Conservation (phyloP, 2,113 vertebrate genomes). For the Fregetta grallaria region DNA sequence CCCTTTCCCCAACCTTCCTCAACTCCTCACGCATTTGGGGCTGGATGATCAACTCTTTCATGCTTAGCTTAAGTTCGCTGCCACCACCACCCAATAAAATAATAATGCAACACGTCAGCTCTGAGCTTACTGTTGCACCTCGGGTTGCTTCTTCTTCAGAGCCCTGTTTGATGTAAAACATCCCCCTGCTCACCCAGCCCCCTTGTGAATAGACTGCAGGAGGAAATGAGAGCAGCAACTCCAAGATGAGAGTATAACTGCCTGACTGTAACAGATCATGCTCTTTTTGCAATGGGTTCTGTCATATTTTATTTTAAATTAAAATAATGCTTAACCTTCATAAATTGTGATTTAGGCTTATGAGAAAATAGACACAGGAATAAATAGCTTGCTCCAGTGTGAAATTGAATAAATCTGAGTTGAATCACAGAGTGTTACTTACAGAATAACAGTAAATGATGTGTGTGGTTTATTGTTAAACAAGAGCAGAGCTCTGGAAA, state of each 20-base stretch:
- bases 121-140: not conserved
- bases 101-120: not conserved
- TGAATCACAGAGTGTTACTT: slow-evolving; percentile 30
- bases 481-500: slow-evolving; percentile 43
- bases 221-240: not conserved
- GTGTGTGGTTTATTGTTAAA: slow-evolving; percentile 33
- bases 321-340: slow-evolving; percentile 53
- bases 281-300: not conserved
- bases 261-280: not conserved
- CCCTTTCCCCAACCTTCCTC: not conserved
- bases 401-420: slow-evolving; percentile 47
- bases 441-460: slow-evolving; percentile 25
- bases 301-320: not conserved
- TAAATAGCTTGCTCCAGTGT: slow-evolving; percentile 16
- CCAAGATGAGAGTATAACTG: accelerated
- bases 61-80: too few species aligned
- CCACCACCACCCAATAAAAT: not conserved
- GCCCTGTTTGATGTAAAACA: not conserved
- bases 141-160: not conserved
- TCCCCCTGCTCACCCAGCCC: not conserved
- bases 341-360: slow-evolving; percentile 15
- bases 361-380: not conserved
- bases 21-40: not conserved
- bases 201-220: not conserved
- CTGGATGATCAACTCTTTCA: not conserved